A percentile compares a stretch with the other conserved stretches of the same genome.
phyloP scores from a whole-genome alignment of 2,797 vertebrate species.

The Manis javanica region DNA sequence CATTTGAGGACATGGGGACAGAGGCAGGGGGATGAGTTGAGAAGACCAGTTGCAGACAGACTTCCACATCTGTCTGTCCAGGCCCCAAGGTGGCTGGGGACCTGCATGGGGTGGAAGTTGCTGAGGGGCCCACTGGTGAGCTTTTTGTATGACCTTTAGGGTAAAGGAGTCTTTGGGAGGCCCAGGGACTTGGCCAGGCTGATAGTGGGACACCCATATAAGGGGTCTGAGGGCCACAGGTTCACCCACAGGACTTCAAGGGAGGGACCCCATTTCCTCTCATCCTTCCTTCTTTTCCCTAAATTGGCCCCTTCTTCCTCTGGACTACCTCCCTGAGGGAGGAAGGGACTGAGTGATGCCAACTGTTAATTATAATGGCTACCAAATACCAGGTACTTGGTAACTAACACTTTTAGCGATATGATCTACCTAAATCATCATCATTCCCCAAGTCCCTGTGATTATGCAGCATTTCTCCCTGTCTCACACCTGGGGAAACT shows the following conservation, averaged over 20 bases:
- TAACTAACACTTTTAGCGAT: neutral
- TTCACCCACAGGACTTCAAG: neutral
- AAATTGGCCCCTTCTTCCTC: neutral
- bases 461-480: neutral
- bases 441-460: neutral
- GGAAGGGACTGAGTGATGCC: neutral
- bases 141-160: neutral
- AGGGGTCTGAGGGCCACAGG: neutral
- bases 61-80: neutral
- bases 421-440: neutral
- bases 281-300: neutral
- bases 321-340: neutral
- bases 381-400: neutral
- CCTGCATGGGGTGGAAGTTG: neutral
- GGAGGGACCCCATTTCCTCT: neutral
- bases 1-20: neutral
- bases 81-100: neutral
- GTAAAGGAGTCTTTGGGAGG: neutral
- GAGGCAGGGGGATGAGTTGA: neutral
- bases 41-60: neutral
- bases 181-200: neutral
- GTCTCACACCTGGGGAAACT: neutral
- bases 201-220: rapidly evolving
- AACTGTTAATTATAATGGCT: neutral
- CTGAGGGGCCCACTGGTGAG: neutral